Evolutionary conservation across 92 coral and sea anemone genomes (phyloP), one percentile per base, ranked within the genome.

Genomic region (Epizoanthus fatuus): DNA sequence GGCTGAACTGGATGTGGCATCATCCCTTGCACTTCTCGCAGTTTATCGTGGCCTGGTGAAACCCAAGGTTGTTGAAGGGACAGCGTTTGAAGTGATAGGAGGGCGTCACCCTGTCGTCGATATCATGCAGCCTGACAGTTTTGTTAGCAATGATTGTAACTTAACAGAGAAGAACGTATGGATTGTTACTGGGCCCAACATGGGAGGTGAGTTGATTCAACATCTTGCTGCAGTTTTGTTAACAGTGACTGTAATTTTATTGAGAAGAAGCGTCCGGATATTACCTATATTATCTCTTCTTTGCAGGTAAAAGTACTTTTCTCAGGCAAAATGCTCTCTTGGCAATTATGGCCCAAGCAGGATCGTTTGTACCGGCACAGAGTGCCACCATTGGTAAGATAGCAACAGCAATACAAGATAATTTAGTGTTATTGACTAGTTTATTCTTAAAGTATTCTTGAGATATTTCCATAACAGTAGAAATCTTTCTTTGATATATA

Each of bases 41-140:
- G n/a, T 92, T 22, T 58, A 87, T 59, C 91, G 98, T 74, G 95
- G 98, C 14, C 87, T 87, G 57, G 82, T 91, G 3, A 94, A 90
- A 70, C 98, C 98, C 2, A 44, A 9, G 6, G 76, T 94, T 15
- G 76, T 70, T 17, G 86, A 87, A 13, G 72, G 83, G 7, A 90
- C 81, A 2, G 88, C 73, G 37, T 94, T 94, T 69, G 65, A 68
- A 22, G 92, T 94, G 19, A 64, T 65, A 74, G 98, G 92, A 32
- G 98, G 98, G 16, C 88, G 98, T 25, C 98, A 94, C 64, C 98
- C 98, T 5, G 98, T 94, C 4, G 98, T 94, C 8, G 98, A 94
- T 55, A 87, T 93, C 52, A 93, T 94, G 56, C 95, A 92, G 44
- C 98, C 98, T 4, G 93, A 94, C 83, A 94, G 95, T 71, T 94